A percentile compares a stretch with the other conserved stretches of the same genome.
Evolutionary conservation across 2,113 vertebrate species (phyloP).

Genomic region (Centropus bengalensis): DNA sequence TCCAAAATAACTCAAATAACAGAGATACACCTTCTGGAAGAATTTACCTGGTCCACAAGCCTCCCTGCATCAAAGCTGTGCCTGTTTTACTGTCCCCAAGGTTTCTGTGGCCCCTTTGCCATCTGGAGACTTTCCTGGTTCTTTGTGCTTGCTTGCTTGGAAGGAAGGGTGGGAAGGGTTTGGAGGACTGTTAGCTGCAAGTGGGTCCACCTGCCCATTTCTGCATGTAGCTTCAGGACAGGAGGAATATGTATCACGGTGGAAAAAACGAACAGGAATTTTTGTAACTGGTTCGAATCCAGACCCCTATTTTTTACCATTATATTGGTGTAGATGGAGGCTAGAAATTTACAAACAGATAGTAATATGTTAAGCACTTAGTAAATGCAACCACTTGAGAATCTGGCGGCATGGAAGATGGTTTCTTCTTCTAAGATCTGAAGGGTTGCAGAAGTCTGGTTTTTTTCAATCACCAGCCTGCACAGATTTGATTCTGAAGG

Average conservation of each 20-base stretch:
- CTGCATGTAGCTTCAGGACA: not conserved
- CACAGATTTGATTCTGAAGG: not conserved
- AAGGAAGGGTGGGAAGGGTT: not conserved
- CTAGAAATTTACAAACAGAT: not conserved
- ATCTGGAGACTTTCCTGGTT: not conserved
- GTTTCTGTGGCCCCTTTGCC: not conserved
- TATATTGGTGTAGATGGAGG: not conserved
- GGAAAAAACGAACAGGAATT: accelerated
- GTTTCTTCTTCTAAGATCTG: not conserved
- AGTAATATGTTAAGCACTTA: not conserved
- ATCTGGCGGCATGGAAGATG: not conserved
- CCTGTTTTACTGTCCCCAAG: not conserved
- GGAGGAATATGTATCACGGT: not conserved
- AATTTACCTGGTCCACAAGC: not conserved
- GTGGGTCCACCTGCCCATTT: not conserved
- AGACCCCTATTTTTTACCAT: not conserved
- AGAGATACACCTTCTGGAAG: not conserved
- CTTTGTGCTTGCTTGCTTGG: not conserved
- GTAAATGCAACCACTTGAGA: not conserved
- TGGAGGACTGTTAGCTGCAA: not conserved
- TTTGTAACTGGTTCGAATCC: not conserved
- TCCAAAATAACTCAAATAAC: not conserved
- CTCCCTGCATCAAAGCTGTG: not conserved
- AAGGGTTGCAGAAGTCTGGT: not conserved
- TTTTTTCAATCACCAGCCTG: not conserved